Base-by-base conservation (phyloP, 2,888 invertebrate genomes). In the Eurytoma adleriae region DNA sequence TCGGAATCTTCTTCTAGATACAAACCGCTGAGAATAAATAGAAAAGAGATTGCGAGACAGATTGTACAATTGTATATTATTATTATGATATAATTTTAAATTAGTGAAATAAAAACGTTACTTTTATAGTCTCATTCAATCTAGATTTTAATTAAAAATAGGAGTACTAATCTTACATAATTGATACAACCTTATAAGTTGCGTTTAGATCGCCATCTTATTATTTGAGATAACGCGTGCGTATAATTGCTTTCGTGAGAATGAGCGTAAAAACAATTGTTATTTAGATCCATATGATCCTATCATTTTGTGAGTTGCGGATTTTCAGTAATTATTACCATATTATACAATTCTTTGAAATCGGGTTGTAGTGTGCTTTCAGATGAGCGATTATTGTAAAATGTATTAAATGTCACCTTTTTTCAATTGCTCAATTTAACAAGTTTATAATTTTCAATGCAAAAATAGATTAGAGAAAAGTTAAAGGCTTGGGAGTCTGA, bases 211-310 rank as follows among this genome's bases (percentile, higher is more conserved):
- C 40, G 62, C 69, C 16, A 24, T 70, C 73, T 77, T 52, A 68
- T 74, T 78, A 78, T 59, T 56, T 20, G 5, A 64, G 74, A 78
- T 74, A 75, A 57, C 12, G 59, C 12, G 59, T 62, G 59, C 52
- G 59, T 74, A 54, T 81, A 81, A 81, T 81, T 75, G 71, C 78
- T 71, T 70, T 74, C 78, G 78, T 78, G 81, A 78, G 81, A 81
- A 78, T 16, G 18, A 4, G 20, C 61, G 7, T 73, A 78, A 57
- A 59, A 72, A 79, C 72, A 62, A 81, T 79, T 72, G 78, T 79
- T 76, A 79, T 81, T 81, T 59, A 69, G 52, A 14, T 18, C 3
- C 24, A 1, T n/a, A 3, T 16, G 67, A 75, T 78, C 56, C 67
- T 68, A 71, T 72, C 56, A 48, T 57, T 27, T 30, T 48, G n/a